phyloP scores from a whole-genome alignment of 2,888 invertebrate species.

The Pristionchus japonicus region DNA sequence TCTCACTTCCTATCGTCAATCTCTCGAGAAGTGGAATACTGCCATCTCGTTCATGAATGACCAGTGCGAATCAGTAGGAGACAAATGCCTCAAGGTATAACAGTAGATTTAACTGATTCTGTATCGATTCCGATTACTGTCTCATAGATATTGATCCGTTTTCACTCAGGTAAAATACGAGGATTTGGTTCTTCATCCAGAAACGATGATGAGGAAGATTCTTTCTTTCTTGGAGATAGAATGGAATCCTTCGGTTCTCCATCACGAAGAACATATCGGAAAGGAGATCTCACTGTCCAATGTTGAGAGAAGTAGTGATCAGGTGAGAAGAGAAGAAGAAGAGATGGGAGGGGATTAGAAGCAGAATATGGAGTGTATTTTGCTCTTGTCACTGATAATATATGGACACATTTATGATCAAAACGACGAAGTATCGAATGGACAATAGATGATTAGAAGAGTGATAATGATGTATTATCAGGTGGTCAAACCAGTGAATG shows the following conservation, averaged over 20 bases:
- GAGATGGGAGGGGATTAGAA: too few relatives aligned
- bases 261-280: slow-evolving; percentile 97
- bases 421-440: background rate
- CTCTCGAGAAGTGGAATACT: slow-evolving; percentile 93
- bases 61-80: slow-evolving; percentile 82
- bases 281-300: slow-evolving; percentile 78
- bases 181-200: slow-evolving; percentile 94
- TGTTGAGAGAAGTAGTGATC: slow-evolving; percentile 65
- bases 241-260: slow-evolving; percentile 93
- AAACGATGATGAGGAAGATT: slow-evolving; percentile 88
- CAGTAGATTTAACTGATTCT: background rate
- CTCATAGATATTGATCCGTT: slow-evolving; percentile 73
- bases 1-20: slow-evolving; percentile 90
- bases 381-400: background rate
- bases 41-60: slow-evolving; percentile 87
- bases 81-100: slow-evolving; percentile 69
- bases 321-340: slow-evolving; percentile 48
- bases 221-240: slow-evolving; percentile 90
- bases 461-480: background rate
- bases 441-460: background rate
- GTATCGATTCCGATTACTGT: slow-evolving; percentile 47
- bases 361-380: background rate
- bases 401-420: background rate
- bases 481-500: slow-evolving; percentile 96
- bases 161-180: slow-evolving; percentile 96